Conservation (phyloP, 2,113 vertebrate species). For the Sylvietta virens region DNA sequence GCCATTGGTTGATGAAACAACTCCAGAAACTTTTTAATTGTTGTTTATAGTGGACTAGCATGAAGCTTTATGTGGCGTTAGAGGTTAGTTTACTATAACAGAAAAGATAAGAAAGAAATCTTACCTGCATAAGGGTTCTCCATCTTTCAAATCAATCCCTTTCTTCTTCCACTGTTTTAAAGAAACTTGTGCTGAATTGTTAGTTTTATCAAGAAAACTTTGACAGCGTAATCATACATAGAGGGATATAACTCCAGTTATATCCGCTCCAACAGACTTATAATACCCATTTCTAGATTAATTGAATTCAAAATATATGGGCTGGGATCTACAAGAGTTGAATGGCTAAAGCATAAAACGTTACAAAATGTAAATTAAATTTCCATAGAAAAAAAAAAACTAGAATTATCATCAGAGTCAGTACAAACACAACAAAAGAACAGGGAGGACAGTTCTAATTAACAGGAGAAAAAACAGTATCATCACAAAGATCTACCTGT, state of each 20-base stretch:
- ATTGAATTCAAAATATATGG: neutral
- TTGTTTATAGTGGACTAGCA: neutral
- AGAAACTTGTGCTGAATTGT: neutral
- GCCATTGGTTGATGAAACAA: neutral
- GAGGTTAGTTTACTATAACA: neutral
- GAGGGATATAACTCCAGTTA: neutral
- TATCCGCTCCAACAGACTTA: neutral
- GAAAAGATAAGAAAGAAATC: neutral
- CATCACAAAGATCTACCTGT: neutral
- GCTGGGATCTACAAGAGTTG: neutral
- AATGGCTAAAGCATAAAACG: neutral
- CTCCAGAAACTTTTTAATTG: neutral
- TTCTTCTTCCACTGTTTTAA: neutral
- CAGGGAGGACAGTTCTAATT: neutral
- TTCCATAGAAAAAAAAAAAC: neutral
- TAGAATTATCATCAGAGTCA: neutral
- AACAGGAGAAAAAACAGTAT: neutral
- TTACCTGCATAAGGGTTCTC: neutral
- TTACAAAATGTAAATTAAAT: neutral
- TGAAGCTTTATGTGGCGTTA: neutral
- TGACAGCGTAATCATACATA: neutral
- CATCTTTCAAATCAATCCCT: neutral
- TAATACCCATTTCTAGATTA: neutral
- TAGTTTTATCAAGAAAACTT: neutral
- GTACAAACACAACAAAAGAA: neutral